Percentiles rank a stretch among this genome's conserved stretches.
Evolutionary conservation across 2,797 vertebrate species (phyloP).

Genomic region (Pantherophis vulpinus): DNA sequence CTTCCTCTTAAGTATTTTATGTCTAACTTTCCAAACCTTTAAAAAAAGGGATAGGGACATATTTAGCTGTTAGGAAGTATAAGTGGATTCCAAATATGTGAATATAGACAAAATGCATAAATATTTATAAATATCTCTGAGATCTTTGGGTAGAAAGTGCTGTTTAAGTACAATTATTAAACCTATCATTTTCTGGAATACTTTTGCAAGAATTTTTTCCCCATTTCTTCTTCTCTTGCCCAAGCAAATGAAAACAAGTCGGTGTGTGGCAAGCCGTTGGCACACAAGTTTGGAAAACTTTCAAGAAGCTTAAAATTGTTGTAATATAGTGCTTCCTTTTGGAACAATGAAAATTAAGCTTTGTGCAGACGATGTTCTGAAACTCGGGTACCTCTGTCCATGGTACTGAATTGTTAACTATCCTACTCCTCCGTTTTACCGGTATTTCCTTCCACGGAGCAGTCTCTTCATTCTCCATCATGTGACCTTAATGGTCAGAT

Average conservation of each 20-base stretch:
- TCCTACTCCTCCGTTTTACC: neutral
- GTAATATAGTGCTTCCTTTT: neutral
- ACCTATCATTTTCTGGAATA: constrained; percentile 42
- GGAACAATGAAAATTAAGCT: neutral
- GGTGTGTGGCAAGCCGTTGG: constrained; percentile 29
- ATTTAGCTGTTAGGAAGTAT: neutral
- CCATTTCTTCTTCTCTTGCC: neutral
- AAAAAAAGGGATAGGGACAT: constrained; percentile 7
- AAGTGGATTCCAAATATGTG: neutral
- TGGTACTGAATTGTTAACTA: constrained; percentile 48
- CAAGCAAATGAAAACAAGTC: constrained; percentile 37
- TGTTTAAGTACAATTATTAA: constrained; percentile 35
- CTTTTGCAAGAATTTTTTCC: constrained; percentile 33
- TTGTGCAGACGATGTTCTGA: constrained; percentile 14
- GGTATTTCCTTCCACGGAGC: neutral
- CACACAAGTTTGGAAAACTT: constrained; percentile 1
- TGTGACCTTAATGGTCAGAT: neutral
- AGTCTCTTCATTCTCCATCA: neutral
- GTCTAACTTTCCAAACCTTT: constrained; percentile 39
- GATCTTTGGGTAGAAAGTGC: constrained; percentile 28
- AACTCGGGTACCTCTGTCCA: constrained; percentile 10
- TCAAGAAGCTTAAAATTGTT: constrained; percentile 1
- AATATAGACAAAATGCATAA: constrained; percentile 35
- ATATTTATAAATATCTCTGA: constrained; percentile 28
- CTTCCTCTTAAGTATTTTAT: constrained; percentile 1